Conservation (phyloP, 1,140 invertebrate genomes). For the Drosophila santomea region DNA sequence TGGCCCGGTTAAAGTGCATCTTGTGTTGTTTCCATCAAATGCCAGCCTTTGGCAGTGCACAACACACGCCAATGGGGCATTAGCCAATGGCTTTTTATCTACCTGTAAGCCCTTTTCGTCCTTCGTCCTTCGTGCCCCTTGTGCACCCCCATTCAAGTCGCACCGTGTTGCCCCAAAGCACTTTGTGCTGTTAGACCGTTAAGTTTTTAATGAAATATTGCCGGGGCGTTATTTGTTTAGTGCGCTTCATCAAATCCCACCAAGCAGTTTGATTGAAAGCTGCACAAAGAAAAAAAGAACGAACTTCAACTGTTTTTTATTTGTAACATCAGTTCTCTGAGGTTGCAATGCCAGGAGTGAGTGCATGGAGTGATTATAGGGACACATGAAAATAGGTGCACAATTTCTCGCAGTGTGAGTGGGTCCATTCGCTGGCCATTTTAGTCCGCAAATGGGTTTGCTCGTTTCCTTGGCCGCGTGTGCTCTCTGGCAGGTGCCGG, state of each 20-base stretch:
- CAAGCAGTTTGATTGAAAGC: constrained; percentile 26
- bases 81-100: constrained; percentile 54
- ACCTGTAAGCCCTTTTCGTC: neutral
- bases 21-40: constrained; percentile 59
- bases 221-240: constrained; percentile 71
- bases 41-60: constrained; percentile 35
- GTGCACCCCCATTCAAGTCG: neutral
- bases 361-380: too few species aligned
- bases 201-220: constrained; percentile 73
- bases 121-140: too few species aligned
- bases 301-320: too few species aligned
- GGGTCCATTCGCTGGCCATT: constrained; percentile 1
- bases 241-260: constrained; percentile 60
- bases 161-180: neutral
- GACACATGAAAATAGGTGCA: neutral
- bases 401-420: neutral
- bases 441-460: constrained; percentile 20
- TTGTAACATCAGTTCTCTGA: too few species aligned
- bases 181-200: constrained; percentile 9
- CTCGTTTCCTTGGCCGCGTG: constrained; percentile 11
- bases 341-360: too few species aligned
- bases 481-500: constrained; percentile 46
- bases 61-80: constrained; percentile 69
- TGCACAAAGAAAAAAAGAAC: neutral
- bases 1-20: constrained; percentile 36